Evolutionary conservation across 2,888 invertebrate species (phyloP).

Genomic region (Uloborus plumipes): DNA sequence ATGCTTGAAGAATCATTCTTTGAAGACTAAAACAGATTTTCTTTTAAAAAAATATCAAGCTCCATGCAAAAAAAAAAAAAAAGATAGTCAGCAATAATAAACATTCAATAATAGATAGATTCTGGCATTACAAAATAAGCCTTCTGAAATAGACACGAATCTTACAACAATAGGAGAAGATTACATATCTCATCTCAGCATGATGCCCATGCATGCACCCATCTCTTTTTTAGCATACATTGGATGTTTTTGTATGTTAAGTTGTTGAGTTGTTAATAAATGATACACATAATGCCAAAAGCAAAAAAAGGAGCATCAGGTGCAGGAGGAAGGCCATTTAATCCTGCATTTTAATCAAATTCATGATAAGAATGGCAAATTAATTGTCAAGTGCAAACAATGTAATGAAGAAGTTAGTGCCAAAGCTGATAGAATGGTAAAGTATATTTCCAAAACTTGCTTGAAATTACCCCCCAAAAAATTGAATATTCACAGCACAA

Average conservation of each 20-base stretch:
- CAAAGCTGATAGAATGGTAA: conserved; percentile 20
- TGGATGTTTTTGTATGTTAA: not conserved
- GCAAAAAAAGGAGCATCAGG: conserved; percentile 3
- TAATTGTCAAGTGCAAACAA: conserved; percentile 15
- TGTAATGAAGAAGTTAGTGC: conserved; percentile 17
- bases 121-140: too few relatives aligned
- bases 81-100: too few relatives aligned
- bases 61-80: too few relatives aligned
- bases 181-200: not conserved
- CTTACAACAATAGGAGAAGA: not conserved
- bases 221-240: conserved; percentile 11
- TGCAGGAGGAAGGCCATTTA: conserved; percentile 15
- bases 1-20: too few relatives aligned
- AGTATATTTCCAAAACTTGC: conserved; percentile 12
- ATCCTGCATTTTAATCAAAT: conserved; percentile 22
- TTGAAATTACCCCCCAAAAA: not conserved
- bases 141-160: too few relatives aligned
- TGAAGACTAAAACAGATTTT: too few relatives aligned
- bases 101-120: too few relatives aligned
- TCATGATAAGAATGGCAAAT: conserved; percentile 16
- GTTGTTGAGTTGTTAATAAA: not conserved
- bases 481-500: conserved; percentile 7
- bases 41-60: too few relatives aligned
- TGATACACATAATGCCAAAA: conserved; percentile 6
- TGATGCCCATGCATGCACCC: too few relatives aligned